Evolutionary conservation across 2,797 vertebrate genomes (phyloP).

Genomic region (Sphenodon punctatus): DNA sequence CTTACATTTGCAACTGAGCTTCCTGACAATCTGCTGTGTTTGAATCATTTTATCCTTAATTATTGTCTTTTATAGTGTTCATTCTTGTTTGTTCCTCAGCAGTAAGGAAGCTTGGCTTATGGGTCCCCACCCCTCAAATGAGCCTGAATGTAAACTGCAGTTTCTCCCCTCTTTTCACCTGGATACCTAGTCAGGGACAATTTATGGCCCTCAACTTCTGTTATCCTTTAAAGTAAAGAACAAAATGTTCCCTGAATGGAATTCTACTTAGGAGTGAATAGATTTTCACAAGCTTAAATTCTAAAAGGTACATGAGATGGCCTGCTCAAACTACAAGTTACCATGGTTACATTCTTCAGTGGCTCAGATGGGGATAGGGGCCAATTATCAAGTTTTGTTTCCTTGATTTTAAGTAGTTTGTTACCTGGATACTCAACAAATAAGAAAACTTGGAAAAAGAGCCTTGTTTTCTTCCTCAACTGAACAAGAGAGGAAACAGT

Average conservation of each 20-base stretch:
- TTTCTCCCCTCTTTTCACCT: not conserved
- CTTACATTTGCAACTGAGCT: conserved; percentile 26
- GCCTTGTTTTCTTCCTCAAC: conserved; percentile 66
- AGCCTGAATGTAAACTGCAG: not conserved
- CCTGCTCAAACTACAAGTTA: conserved; percentile 68
- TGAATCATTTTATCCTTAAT: conserved; percentile 38
- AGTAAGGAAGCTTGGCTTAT: conserved; percentile 18
- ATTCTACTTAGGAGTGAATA: conserved; percentile 72
- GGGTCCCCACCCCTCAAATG: not conserved
- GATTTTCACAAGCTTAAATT: conserved; percentile 72
- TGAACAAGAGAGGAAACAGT: conserved; percentile 58
- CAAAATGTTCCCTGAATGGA: conserved; percentile 63
- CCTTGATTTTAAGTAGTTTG: conserved; percentile 80
- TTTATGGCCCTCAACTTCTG: conserved; percentile 50
- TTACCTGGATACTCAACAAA: conserved; percentile 82
- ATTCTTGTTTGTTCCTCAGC: conserved; percentile 33
- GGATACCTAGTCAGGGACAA: conserved; percentile 39
- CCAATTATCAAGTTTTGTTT: conserved; percentile 82
- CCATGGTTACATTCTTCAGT: conserved; percentile 74
- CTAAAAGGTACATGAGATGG: conserved; percentile 73
- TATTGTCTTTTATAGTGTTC: conserved; percentile 31
- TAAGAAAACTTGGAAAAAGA: conserved; percentile 65
- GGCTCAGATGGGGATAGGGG: conserved; percentile 73
- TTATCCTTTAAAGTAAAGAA: conserved; percentile 63
- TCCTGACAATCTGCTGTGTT: conserved; percentile 38